phyloP scores from a whole-genome alignment of 2,797 vertebrate genomes.

The Gadopsis marmoratus region DNA sequence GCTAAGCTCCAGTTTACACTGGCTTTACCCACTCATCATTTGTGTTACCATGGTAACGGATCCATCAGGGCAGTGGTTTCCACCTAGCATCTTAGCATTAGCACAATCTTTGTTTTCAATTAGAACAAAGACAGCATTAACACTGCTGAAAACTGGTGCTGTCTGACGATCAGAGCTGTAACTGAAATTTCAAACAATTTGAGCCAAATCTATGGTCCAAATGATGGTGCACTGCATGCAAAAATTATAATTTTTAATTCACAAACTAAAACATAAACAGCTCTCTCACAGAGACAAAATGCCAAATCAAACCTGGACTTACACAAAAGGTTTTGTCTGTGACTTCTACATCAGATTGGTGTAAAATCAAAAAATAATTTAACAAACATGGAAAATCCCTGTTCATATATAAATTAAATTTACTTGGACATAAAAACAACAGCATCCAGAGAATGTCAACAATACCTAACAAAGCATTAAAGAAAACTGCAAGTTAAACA shows the following conservation, averaged over 20 bases:
- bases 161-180: not conserved
- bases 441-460: not conserved
- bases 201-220: not conserved
- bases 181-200: not conserved
- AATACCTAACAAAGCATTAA: not conserved
- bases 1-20: conserved; percentile 51
- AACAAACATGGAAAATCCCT: not conserved
- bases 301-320: conserved; percentile 14
- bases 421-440: conserved; percentile 9
- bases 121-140: conserved; percentile 1
- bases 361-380: not conserved
- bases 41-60: conserved; percentile 33
- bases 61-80: conserved; percentile 28
- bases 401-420: not conserved
- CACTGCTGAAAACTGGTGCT: not conserved
- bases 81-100: conserved; percentile 55
- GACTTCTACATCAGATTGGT: not conserved
- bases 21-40: conserved; percentile 46
- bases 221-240: not conserved
- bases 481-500: not conserved
- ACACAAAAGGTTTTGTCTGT: conserved; percentile 9
- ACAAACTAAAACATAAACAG: conserved; percentile 5
- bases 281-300: not conserved
- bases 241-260: not conserved
- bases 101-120: conserved; percentile 15